Evolutionary conservation across 2,888 invertebrate species (phyloP), one percentile per base, ranked within the genome.

Genomic region (Encarsia formosa): DNA sequence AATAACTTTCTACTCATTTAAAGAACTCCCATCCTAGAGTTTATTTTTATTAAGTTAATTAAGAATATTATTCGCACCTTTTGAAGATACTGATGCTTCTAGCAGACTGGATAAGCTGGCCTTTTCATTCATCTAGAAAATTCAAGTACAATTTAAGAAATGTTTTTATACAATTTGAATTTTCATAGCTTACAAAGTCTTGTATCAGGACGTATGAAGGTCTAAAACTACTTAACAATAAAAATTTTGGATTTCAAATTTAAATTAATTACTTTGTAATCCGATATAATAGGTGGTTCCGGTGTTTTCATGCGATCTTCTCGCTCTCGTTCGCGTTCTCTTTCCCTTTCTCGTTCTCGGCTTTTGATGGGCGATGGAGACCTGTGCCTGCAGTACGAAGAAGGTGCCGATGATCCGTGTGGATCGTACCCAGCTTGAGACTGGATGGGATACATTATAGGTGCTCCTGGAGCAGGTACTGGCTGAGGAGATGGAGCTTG

Each of bases 101-200:
- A 73, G 59, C n/a, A 73, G 69, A 63, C 74, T 73, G 66, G 74
- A 74, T 57, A 73, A 72, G 54, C 74, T 73, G 58, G 73, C 73
- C 61, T 73, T 73, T 67, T 69, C 71, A 64, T 67, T n/a, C 68
- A 23, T 58, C 67, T 73, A 73, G 69, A 31, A 73, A 69, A 65
- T 56, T 9, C 35, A 34, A 54, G 52, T 32, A 52, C 38, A 37
- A 8, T n/a, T 19, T n/a, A n/a, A n/a, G n/a, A n/a, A n/a, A n/a
- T n/a, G n/a, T n/a, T n/a, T n/a, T n/a, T n/a, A n/a, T n/a, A n/a
- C n/a, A n/a, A n/a, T n/a, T n/a, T n/a, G n/a, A n/a, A n/a, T n/a
- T n/a, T n/a, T n/a, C n/a, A n/a, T n/a, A n/a, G n/a, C n/a, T n/a
- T n/a, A n/a, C n/a, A n/a, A n/a, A n/a, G n/a, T n/a, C n/a, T n/a